Base-by-base conservation (phyloP, 1,140 invertebrate species). In the Plectrocnemia conspersa region DNA sequence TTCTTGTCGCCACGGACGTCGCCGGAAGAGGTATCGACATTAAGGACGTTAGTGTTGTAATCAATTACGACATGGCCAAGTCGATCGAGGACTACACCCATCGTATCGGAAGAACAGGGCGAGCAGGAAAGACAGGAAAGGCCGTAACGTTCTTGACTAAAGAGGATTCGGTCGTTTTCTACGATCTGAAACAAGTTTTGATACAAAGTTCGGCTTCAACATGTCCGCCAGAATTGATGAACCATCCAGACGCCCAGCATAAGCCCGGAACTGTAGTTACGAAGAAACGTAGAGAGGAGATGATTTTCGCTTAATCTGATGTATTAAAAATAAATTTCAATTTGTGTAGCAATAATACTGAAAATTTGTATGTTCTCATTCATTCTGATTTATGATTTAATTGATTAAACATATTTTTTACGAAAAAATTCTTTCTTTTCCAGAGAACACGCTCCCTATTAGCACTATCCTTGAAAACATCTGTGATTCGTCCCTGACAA, bases 31-130 rank as follows among this genome's bases (percentile, higher is more conserved):
- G 97, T 93, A 99, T 99, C 60, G 97, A 99, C 67, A 98, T 99
- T 65, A 98, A 98, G 71, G 96, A 99, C 74, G 97, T 99, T 0
- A 96, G 93, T 1, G 81, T 97, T 73, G 95, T 98, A 55, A 95
- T 98, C 61, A 99, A 99, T 73, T 99, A 99, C 64, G 97, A 99
- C 71, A 99, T 99, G 97, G 94, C 96, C 0, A 99, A 99, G 73
- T 85, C 86, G 44, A 98, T 99, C 68, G 95, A 98, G 82, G 96
- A 98, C 79, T 99, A 99, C 65, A 98, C 95, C 0, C 97, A 99
- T 88, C 86, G 97, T 82, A 98, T 99, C 70, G 97, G 97, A 69
- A 84, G 97, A 77, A 99, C 97, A 0, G 97, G 97, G 66, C 89
- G 97, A 76, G 97, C 97, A 11, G 97, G 97, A 25, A 99, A 99